These are phyloP conservation scores for Glossophaga mutica DNA, from an alignment of 2,797 vertebrate species.

Conservation along the genomic window DNA sequence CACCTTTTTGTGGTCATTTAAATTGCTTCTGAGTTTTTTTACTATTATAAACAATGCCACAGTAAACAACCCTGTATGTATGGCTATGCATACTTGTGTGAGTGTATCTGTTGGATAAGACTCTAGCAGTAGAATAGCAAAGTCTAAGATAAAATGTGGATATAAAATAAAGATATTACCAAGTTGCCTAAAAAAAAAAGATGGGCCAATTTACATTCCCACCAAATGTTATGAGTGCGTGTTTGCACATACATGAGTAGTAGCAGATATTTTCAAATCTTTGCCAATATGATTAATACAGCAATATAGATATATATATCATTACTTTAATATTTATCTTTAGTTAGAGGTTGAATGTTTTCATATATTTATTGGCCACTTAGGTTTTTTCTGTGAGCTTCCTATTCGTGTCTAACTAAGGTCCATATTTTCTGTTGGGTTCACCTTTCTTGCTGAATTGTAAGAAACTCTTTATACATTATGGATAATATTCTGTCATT, in stretches of 20 bases:
- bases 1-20: neutral
- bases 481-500: conserved; percentile 8
- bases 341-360: neutral
- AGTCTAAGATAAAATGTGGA: neutral
- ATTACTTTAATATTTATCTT: neutral
- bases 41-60: neutral
- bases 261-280: neutral
- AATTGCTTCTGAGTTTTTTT: neutral
- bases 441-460: neutral
- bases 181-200: neutral
- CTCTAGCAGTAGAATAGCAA: neutral
- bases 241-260: neutral
- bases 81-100: neutral
- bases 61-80: neutral
- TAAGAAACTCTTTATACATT: neutral
- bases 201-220: neutral
- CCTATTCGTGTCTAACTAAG: neutral
- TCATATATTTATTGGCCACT: neutral
- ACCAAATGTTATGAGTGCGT: neutral
- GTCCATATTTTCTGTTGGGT: neutral
- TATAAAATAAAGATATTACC: neutral
- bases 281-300: neutral
- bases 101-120: neutral
- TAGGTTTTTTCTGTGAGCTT: neutral
- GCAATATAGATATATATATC: neutral